Evolutionary conservation across 2,113 vertebrate genomes (phyloP).

Genomic region (Brachionichthys hirsutus): DNA sequence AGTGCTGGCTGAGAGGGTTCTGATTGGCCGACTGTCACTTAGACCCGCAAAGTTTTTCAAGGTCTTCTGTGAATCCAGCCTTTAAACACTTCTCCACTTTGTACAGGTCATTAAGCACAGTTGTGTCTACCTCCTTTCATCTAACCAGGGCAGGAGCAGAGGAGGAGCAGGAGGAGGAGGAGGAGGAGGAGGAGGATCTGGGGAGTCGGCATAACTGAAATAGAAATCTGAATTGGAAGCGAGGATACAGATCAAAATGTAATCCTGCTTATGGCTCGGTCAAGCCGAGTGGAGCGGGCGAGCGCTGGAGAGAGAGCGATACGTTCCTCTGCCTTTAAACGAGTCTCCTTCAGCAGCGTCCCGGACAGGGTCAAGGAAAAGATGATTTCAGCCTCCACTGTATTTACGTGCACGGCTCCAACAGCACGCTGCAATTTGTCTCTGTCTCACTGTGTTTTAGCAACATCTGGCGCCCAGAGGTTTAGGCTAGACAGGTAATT

Average conservation of each 20-base stretch:
- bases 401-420: constrained; percentile 78
- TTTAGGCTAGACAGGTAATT: constrained; percentile 87
- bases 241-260: constrained; percentile 73
- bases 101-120: constrained; percentile 80
- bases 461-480: constrained; percentile 84
- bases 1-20: constrained; percentile 44
- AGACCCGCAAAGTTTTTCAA: constrained; percentile 86
- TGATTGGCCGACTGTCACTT: constrained; percentile 72
- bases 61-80: constrained; percentile 82
- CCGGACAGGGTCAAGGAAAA: constrained; percentile 83
- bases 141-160: constrained; percentile 68
- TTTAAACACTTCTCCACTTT: constrained; percentile 86
- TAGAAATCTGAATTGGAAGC: constrained; percentile 77
- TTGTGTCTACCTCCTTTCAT: constrained; percentile 47
- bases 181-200: constrained; percentile 19
- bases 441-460: constrained; percentile 80
- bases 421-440: constrained; percentile 76
- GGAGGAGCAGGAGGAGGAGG: constrained; percentile 9
- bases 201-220: constrained; percentile 69
- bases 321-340: constrained; percentile 75
- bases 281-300: constrained; percentile 43
- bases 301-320: constrained; percentile 40
- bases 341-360: constrained; percentile 72
- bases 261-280: constrained; percentile 75
- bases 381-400: constrained; percentile 80